A percentile compares a stretch with the other conserved stretches of the same genome.
These are phyloP conservation scores for Nibea coibor DNA, from an alignment of 2,113 vertebrate genomes.

Conservation along the genomic window DNA sequence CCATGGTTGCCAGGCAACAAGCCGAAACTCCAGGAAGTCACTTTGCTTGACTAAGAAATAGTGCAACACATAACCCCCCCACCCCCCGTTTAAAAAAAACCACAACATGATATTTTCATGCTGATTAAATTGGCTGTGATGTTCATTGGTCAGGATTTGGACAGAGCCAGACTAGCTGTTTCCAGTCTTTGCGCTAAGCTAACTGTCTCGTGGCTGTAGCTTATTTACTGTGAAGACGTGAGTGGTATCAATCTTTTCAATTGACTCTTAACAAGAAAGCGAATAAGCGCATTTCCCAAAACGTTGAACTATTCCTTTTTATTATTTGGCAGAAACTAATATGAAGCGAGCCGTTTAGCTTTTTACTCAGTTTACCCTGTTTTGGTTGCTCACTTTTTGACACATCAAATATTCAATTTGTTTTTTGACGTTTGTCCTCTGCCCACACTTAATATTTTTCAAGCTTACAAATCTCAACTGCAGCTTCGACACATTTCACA, in stretches of 20 bases:
- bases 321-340: constrained; percentile 2
- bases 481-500: constrained; percentile 41
- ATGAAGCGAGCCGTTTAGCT: background rate
- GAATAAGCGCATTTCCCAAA: background rate
- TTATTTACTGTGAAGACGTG: background rate
- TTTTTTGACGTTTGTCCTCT: constrained; percentile 10
- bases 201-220: background rate
- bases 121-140: background rate
- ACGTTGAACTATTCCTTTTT: background rate
- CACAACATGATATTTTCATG: background rate
- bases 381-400: constrained; percentile 38
- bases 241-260: background rate
- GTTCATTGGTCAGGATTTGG: background rate
- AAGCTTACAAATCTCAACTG: constrained; percentile 1
- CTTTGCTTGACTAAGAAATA: background rate
- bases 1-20: background rate
- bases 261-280: background rate
- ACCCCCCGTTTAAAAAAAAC: background rate
- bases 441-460: background rate
- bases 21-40: background rate
- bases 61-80: background rate
- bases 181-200: background rate
- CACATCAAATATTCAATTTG: constrained; percentile 25
- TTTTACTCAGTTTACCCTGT: constrained; percentile 68
- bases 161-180: background rate